phyloP scores from a whole-genome alignment of 1,140 invertebrate genomes.

The Conus betulinus region DNA sequence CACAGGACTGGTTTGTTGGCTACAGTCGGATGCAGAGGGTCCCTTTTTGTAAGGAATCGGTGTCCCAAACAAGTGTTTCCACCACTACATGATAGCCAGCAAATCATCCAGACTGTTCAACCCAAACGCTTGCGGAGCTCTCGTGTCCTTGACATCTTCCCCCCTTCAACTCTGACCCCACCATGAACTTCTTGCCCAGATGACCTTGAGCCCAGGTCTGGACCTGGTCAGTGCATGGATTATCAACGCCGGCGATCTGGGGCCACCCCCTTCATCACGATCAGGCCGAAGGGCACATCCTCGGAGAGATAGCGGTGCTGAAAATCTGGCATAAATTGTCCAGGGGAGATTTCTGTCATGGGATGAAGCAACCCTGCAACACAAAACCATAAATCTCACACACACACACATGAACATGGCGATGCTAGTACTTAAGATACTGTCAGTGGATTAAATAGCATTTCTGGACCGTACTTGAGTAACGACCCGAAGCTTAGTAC shows the following conservation, averaged over 20 bases:
- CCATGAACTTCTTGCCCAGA: constrained; percentile 63
- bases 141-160: constrained; percentile 60
- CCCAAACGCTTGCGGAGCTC: constrained; percentile 65
- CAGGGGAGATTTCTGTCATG: constrained; percentile 52
- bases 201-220: constrained; percentile 66
- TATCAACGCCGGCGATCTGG: constrained; percentile 52
- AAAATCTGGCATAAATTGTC: constrained; percentile 57
- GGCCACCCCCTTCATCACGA: constrained; percentile 62
- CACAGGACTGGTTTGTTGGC: too few relatives aligned
- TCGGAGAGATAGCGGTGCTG: constrained; percentile 56
- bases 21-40: too few relatives aligned
- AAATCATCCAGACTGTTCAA: constrained; percentile 56
- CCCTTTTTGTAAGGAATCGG: too few relatives aligned
- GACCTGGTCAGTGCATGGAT: constrained; percentile 56
- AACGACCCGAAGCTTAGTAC: too few relatives aligned
- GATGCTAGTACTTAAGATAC: too few relatives aligned
- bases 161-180: constrained; percentile 62
- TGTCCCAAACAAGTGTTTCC: too few relatives aligned
- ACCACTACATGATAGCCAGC: neutral
- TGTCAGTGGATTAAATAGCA: too few relatives aligned
- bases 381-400: too few relatives aligned
- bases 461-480: too few relatives aligned
- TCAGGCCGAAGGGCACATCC: constrained; percentile 62
- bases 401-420: too few relatives aligned
- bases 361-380: constrained; percentile 48